Evolutionary conservation across 2,888 invertebrate species (phyloP).

Genomic region (Uropetala carovei): DNA sequence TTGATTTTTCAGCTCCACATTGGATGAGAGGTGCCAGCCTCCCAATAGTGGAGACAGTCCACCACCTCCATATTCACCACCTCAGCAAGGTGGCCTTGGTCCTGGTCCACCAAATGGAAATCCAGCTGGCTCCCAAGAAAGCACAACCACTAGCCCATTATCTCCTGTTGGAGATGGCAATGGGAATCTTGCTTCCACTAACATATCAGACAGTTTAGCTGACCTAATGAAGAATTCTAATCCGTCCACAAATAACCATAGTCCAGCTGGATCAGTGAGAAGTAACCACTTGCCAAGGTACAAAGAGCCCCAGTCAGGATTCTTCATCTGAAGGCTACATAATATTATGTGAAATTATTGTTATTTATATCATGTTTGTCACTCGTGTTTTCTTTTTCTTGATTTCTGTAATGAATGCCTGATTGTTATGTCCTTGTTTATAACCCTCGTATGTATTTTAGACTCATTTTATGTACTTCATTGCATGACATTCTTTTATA

Average conservation of each 20-base stretch:
- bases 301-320: conserved; percentile 68
- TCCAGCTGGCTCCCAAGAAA: conserved; percentile 57
- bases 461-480: conserved; percentile 22
- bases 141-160: conserved; percentile 66
- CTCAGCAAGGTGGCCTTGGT: conserved; percentile 65
- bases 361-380: conserved; percentile 44
- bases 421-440: conserved; percentile 32
- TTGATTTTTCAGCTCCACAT: conserved; percentile 52
- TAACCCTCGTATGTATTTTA: conserved; percentile 8
- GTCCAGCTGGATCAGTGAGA: conserved; percentile 69
- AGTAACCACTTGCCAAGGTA: conserved; percentile 69
- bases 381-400: conserved; percentile 43
- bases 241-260: conserved; percentile 61
- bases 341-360: not conserved
- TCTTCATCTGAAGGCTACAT: conserved; percentile 67
- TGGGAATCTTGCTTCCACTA: conserved; percentile 65
- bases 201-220: conserved; percentile 64
- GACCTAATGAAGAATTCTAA: conserved; percentile 60
- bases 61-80: conserved; percentile 75
- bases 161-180: conserved; percentile 65
- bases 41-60: conserved; percentile 73
- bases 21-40: conserved; percentile 71
- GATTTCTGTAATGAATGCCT: conserved; percentile 41
- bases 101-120: conserved; percentile 58
- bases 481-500: conserved; percentile 56